Evolutionary conservation across 2,888 invertebrate genomes (phyloP), one percentile per base, ranked within the genome.

Genomic region (Copidosoma aretas): DNA sequence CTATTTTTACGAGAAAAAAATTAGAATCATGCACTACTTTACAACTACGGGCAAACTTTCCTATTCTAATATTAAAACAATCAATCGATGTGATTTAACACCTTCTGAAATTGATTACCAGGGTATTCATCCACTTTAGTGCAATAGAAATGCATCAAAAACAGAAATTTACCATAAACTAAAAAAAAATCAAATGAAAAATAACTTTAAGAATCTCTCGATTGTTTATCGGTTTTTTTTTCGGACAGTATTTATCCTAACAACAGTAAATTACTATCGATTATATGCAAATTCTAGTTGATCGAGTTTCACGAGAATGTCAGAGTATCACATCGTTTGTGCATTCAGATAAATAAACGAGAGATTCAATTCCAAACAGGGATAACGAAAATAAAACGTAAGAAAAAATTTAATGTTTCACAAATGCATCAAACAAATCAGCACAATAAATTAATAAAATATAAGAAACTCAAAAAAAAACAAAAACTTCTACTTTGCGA

Each of bases 351-450:
- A 46, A 46, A 46, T 46, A 46, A 46, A 8, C 12, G 51, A 64
- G 46, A 64, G 64, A 64, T 51, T 56, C 53, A 56, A 41, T 32
- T 17, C 22, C 1, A 24, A 53, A 58, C 22, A 51, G 68, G 72
- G 71, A 75, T 75, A 75, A 75, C 73, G 74, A 75, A 76, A 78
- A 78, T 77, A 78, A 78, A 76, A 78, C 73, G 74, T 75, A 73
- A 71, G 75, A 76, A 75, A 73, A 75, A 79, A 76, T 75, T 77
- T 73, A 77, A 77, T 76, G 79, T 77, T 78, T 78, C 78, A 78
- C 79, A 78, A 78, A 73, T 57, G 67, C 49, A 62, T 68, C 21
- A 63, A 73, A 62, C 71, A 65, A 68, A 64, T 60, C 49, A 76
- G n/a, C n/a, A n/a, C n/a, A 75, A 75, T 73, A 73, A 74, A 73